Evolutionary conservation across 2,888 invertebrate genomes (phyloP).

Genomic region (Drosophila prostipennis): DNA sequence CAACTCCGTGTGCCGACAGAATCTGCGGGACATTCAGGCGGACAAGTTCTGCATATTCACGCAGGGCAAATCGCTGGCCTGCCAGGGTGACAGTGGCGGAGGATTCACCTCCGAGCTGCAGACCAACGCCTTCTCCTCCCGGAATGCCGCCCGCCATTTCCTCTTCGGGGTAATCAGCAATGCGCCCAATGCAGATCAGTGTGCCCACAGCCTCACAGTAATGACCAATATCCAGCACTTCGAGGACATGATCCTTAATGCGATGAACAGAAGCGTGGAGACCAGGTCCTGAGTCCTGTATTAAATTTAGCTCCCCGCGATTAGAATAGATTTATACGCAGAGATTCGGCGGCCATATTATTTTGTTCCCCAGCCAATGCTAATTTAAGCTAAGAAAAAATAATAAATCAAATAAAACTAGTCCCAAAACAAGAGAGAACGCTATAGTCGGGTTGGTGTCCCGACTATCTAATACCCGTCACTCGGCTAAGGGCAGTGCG

Average conservation of each 20-base stretch:
- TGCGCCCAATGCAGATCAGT: conserved; percentile 67
- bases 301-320: conserved; percentile 4
- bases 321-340: conserved; percentile 9
- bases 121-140: conserved; percentile 22
- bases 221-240: conserved; percentile 68
- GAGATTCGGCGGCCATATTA: conserved; percentile 6
- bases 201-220: conserved; percentile 61
- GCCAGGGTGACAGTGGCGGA: conserved; percentile 70
- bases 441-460: no score
- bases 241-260: conserved; percentile 40
- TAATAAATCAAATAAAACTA: conserved; percentile 20
- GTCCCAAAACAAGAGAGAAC: no score
- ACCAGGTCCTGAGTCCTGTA: conserved; percentile 36
- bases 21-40: conserved; percentile 49
- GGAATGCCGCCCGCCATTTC: conserved; percentile 37
- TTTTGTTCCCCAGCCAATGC: not conserved
- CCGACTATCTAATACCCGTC: no score
- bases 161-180: conserved; percentile 66
- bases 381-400: conserved; percentile 3
- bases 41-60: conserved; percentile 71
- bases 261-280: conserved; percentile 26
- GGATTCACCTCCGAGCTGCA: conserved; percentile 57
- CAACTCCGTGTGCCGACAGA: conserved; percentile 36
- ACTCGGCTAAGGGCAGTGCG: no score
- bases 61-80: conserved; percentile 59